Conservation (phyloP, 2,888 invertebrate species). For the Plebejus melissa region DNA sequence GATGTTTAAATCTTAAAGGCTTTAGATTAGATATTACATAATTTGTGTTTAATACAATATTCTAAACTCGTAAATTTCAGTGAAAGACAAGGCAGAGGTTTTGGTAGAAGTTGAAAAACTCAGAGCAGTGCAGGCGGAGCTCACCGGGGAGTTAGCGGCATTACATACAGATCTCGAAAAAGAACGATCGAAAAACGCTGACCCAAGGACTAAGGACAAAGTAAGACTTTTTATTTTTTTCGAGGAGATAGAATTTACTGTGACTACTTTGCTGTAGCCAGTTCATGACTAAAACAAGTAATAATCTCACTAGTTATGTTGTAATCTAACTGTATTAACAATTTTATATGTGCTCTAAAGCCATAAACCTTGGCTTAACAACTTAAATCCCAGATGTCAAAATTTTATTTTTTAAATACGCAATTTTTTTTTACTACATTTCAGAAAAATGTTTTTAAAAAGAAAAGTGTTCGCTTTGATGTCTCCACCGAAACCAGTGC, state of each 20-base stretch:
- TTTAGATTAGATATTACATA: too few relatives aligned
- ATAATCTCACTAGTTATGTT: too few relatives aligned
- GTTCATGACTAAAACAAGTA: too few relatives aligned
- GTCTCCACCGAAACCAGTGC: slow-evolving; percentile 63
- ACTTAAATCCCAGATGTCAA: not conserved
- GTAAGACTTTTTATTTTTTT: slow-evolving; percentile 42
- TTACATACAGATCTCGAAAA: slow-evolving; percentile 86
- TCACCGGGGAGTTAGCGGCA: slow-evolving; percentile 83
- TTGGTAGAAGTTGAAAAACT: slow-evolving; percentile 85
- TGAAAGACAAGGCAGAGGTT: slow-evolving; percentile 89
- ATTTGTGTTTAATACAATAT: not conserved
- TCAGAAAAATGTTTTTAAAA: slow-evolving; percentile 64
- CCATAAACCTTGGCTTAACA: too few relatives aligned
- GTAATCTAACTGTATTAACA: too few relatives aligned
- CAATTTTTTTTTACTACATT: slow-evolving; percentile 33
- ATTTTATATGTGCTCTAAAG: too few relatives aligned
- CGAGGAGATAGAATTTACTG: too few relatives aligned
- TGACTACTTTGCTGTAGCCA: too few relatives aligned
- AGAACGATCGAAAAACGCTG: slow-evolving; percentile 83
- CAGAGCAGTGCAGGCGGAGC: slow-evolving; percentile 83
- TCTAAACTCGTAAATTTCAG: slow-evolving; percentile 62
- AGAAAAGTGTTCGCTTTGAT: slow-evolving; percentile 71
- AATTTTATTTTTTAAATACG: not conserved
- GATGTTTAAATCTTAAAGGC: too few relatives aligned
- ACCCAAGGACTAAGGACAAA: slow-evolving; percentile 77